These are phyloP conservation scores for Sapajus apella DNA, from an alignment of 2,113 vertebrate genomes.

Conservation along the genomic window DNA sequence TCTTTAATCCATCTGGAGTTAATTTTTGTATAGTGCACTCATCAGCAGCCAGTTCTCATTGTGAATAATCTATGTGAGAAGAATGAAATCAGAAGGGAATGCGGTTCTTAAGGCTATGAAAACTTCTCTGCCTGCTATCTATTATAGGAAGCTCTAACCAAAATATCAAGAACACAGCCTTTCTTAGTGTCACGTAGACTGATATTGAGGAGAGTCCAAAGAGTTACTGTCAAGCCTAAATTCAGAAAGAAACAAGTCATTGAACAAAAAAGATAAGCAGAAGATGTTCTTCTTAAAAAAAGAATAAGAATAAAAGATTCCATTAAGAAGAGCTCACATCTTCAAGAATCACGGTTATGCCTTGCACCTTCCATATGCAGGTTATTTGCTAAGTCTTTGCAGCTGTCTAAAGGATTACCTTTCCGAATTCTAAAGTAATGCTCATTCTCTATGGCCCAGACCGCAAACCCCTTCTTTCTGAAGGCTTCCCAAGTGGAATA, in stretches of 20 bases:
- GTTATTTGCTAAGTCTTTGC: not conserved
- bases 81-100: not conserved
- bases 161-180: not conserved
- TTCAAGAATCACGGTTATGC: not conserved
- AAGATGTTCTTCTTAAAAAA: not conserved
- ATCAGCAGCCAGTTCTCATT: not conserved
- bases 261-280: not conserved
- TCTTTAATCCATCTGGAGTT: no score
- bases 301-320: not conserved
- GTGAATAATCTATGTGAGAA: not conserved
- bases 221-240: not conserved
- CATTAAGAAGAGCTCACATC: not conserved
- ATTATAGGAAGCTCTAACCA: no score
- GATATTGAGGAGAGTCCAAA: not conserved
- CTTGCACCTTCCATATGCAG: not conserved
- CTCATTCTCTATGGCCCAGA: not conserved
- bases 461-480: not conserved
- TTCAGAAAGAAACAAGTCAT: not conserved
- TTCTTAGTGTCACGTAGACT: not conserved
- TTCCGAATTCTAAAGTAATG: not conserved
- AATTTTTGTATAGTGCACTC: not conserved
- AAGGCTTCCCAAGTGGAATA: constrained; percentile 1
- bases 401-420: not conserved
- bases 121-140: not conserved
- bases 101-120: constrained; percentile 11